phyloP scores from a whole-genome alignment of 2,797 vertebrate species.

The Coregonus ussuriensis region DNA sequence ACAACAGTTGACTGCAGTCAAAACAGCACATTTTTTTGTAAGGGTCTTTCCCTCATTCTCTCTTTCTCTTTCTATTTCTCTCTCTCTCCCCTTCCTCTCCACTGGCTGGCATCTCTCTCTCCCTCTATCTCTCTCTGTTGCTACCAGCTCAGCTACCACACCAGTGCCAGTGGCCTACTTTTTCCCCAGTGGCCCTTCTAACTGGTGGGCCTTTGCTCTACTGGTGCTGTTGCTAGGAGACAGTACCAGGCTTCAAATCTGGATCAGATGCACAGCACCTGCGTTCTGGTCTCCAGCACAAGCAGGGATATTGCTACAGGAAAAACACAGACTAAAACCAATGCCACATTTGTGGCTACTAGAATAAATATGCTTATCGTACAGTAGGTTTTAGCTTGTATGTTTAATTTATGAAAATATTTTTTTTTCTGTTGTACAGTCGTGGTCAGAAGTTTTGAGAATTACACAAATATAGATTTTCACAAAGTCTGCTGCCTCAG shows the following conservation, averaged over 20 bases:
- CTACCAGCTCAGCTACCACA: constrained; percentile 30
- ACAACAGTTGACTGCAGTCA: no score
- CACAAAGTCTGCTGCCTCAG: no score
- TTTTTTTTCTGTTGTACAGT: background rate
- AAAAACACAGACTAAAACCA: no score
- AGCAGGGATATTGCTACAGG: constrained; percentile 20
- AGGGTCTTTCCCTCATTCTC: no score
- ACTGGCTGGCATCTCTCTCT: background rate
- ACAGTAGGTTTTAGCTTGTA: background rate
- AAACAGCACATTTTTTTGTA: no score
- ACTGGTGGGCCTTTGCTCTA: constrained; percentile 54
- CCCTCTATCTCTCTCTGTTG: background rate
- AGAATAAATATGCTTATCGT: background rate
- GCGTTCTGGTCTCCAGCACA: constrained; percentile 52
- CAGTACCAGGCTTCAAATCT: constrained; percentile 61
- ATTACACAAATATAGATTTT: no score
- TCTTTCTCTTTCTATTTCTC: background rate
- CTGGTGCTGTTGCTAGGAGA: constrained; percentile 77
- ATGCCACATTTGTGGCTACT: constrained; percentile 6
- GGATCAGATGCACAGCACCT: constrained; percentile 51
- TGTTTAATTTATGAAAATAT: no score
- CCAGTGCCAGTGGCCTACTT: constrained; percentile 62
- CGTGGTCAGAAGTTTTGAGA: no score
- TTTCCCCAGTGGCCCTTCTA: constrained; percentile 55
- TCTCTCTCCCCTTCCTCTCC: background rate